Conservation (phyloP, 35 echinoderm and acorn worm species). For the Patiria miniata region DNA sequence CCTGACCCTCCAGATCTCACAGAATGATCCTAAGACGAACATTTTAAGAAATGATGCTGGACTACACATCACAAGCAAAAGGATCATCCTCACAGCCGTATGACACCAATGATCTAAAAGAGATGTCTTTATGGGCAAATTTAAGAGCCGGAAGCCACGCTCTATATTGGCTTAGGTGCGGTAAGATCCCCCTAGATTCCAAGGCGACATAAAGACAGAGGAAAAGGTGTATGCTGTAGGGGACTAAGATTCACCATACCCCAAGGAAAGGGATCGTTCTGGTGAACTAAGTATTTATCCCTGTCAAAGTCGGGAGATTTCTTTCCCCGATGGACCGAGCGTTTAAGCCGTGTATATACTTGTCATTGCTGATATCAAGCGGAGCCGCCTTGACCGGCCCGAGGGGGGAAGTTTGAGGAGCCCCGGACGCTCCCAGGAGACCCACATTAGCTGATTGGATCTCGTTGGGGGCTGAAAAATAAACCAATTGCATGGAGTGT, state of each 20-base stretch:
- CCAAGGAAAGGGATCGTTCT: too few relatives aligned
- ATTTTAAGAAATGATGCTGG: too few relatives aligned
- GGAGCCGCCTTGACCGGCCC: background rate
- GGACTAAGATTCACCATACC: background rate
- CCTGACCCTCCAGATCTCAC: too few relatives aligned
- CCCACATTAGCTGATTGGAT: slow-evolving; percentile 27
- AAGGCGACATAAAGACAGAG: slow-evolving; percentile 1
- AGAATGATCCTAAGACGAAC: too few relatives aligned
- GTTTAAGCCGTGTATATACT: too few relatives aligned
- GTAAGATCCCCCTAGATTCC: background rate
- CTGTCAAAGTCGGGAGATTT: background rate
- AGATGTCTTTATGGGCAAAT: slow-evolving; percentile 11
- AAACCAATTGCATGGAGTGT: background rate
- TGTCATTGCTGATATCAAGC: too few relatives aligned
- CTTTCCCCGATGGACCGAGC: background rate
- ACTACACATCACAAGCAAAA: too few relatives aligned
- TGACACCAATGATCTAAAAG: background rate
- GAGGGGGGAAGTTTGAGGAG: background rate
- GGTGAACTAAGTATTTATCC: too few relatives aligned
- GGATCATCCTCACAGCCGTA: background rate
- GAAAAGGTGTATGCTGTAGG: background rate
- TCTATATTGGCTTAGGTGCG: slow-evolving; percentile 5
- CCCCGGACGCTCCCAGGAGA: background rate
- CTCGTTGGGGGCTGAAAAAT: background rate
- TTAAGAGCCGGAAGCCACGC: background rate